Evolutionary conservation across 2,888 invertebrate genomes (phyloP).

Genomic region (Argyresthia goedartella): DNA sequence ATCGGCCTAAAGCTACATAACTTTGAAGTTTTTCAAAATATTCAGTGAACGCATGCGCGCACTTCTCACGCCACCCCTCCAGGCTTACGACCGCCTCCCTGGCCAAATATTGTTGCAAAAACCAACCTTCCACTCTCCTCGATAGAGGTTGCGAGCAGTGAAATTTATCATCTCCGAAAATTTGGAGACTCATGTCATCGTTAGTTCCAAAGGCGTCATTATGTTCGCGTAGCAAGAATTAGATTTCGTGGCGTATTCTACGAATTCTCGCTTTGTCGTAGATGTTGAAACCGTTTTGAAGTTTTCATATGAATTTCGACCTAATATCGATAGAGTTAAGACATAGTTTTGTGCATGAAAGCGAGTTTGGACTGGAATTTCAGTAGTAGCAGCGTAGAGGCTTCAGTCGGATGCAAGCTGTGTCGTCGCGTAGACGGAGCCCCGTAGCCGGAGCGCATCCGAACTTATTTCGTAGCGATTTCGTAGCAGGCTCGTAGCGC

Average conservation of each 20-base stretch:
- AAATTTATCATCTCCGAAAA: constrained; percentile 39
- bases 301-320: too few species aligned
- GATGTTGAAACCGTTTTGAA: too few species aligned
- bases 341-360: not conserved
- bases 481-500: constrained; percentile 5
- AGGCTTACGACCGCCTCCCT: constrained; percentile 67
- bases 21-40: constrained; percentile 46
- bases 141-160: constrained; percentile 32
- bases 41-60: constrained; percentile 60
- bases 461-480: constrained; percentile 54
- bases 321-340: not conserved
- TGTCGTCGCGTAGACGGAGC: constrained; percentile 31
- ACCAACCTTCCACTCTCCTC: constrained; percentile 43
- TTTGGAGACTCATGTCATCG: constrained; percentile 45
- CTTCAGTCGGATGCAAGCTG: constrained; percentile 59
- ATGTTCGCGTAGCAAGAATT: constrained; percentile 58
- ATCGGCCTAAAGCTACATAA: constrained; percentile 27
- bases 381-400: constrained; percentile 18
- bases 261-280: constrained; percentile 22
- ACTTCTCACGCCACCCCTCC: constrained; percentile 65
- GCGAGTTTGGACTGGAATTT: not conserved
- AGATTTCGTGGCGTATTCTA: constrained; percentile 50
- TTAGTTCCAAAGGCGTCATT: constrained; percentile 62
- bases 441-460: constrained; percentile 19
- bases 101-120: constrained; percentile 38